Conservation (phyloP, 1,140 invertebrate genomes). For the Drosophila lini region DNA sequence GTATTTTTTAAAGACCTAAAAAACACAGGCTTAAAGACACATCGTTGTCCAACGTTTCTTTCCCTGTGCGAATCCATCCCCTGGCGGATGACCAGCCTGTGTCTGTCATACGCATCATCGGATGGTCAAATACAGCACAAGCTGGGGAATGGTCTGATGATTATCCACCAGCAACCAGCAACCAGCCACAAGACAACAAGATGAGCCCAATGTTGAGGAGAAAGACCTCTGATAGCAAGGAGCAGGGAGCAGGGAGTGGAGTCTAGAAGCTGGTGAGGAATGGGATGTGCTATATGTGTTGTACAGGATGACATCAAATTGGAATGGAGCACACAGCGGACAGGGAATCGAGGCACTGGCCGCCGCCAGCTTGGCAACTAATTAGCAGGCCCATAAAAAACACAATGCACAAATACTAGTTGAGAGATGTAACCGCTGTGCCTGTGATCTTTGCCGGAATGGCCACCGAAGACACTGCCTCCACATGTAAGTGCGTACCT, state of each 20-base stretch:
- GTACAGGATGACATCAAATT: constrained; percentile 4
- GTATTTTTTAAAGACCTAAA: neutral
- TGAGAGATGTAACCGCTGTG: constrained; percentile 13
- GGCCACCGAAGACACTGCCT: constrained; percentile 5
- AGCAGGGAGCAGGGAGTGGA: no score
- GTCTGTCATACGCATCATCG: constrained; percentile 50
- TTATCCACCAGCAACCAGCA: constrained; percentile 29
- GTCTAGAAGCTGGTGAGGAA: no score
- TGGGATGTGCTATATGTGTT: neutral
- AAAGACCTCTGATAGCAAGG: neutral
- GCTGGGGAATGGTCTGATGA: constrained; percentile 22
- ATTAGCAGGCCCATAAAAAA: constrained; percentile 74
- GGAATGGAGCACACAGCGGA: neutral
- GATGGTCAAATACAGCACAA: constrained; percentile 21
- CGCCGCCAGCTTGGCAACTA: constrained; percentile 20
- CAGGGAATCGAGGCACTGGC: neutral
- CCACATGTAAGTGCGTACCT: neutral
- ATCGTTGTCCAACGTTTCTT: neutral
- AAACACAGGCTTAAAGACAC: no score
- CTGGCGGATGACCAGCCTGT: constrained; percentile 15
- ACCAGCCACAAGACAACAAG: constrained; percentile 38
- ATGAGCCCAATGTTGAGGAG: constrained; percentile 5
- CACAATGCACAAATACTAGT: constrained; percentile 49
- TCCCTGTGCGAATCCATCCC: constrained; percentile 19
- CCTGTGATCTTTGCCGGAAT: constrained; percentile 57